Evolutionary conservation across 2,797 vertebrate species (phyloP), one percentile per base, ranked within the genome.

Genomic region (Pipistrellus kuhlii): DNA sequence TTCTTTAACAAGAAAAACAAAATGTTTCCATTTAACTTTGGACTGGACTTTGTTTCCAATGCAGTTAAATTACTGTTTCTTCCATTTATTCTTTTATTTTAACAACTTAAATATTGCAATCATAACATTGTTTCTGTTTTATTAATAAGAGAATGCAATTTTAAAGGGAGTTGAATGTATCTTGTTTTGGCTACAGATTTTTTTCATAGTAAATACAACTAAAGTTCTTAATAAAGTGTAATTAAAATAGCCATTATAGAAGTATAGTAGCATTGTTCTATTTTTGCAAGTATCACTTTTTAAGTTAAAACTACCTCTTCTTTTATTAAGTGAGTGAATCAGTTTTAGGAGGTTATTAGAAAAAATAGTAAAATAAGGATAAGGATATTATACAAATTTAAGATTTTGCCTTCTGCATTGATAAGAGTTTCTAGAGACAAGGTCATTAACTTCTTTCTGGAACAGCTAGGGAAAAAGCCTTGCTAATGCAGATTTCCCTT

Each of bases 121-220:
- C 32, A 46, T 85, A 93, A 90, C 64, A 69, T 83, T n/a, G 0
- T 68, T 76, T 71, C 44, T 89, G 21, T 93, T 96, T 93, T 93
- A 6, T 80, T 93, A 88, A 38, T 90, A 95, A 92, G 76, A 96
- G 92, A 97, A 95, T 97, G 96, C 96, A 96, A 6, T 97, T 97
- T 97, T 97, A 90, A 96, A 91, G 41, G 7, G 66, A 95, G 95
- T 97, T 97, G 95, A 97, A 97, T 97, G 95, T 91, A 75, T 91
- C 25, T 51, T 96, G 62, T 94, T 93, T 92, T 95, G 95, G 89
- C 95, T 94, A 83, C 81, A 95, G 25, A 95, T 93, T 96, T 95
- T 95, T 94, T 95, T 32, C 90, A 32, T 62, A 92, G 55, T 92
- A 88, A 92, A 81, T 92, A 75, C 53, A 94, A 41, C 41, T 92